These are phyloP conservation scores for Luscinia megarhynchos DNA, from an alignment of 2,797 vertebrate genomes.

Conservation along the genomic window DNA sequence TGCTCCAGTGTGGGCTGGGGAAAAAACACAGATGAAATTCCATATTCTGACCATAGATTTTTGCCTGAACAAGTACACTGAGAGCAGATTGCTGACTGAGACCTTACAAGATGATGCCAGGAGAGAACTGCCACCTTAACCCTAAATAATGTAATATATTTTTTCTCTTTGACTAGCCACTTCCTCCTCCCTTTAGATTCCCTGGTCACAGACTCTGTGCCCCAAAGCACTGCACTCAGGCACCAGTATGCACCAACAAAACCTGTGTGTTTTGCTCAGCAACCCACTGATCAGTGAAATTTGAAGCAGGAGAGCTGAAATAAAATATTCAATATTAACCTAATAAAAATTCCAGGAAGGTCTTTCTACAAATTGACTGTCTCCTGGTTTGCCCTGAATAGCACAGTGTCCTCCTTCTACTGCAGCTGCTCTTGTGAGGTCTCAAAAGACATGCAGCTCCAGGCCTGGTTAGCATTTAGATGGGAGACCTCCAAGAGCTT, in stretches of 20 bases:
- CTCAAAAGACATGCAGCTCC: neutral
- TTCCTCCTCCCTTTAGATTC: neutral
- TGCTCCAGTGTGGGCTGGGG: neutral
- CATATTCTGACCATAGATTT: neutral
- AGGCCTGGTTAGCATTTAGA: neutral
- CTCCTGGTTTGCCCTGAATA: fast-evolving
- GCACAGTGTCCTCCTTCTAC: fast-evolving
- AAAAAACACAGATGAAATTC: neutral
- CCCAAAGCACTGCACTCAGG: neutral
- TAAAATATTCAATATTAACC: neutral
- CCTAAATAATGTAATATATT: neutral
- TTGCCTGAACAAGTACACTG: neutral
- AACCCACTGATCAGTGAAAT: neutral
- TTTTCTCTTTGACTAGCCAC: neutral
- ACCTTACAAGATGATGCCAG: neutral
- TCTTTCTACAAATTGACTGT: neutral
- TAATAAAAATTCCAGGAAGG: neutral
- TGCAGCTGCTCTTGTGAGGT: constrained; percentile 1
- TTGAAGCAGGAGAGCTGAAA: neutral
- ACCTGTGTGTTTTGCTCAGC: neutral
- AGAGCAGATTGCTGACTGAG: neutral
- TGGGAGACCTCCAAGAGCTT: constrained; percentile 29
- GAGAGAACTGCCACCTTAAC: neutral
- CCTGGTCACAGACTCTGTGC: neutral
- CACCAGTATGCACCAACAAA: neutral